A percentile compares a stretch with the other conserved stretches of the same genome.
phyloP scores from a whole-genome alignment of 2,797 vertebrate species.

The Zalophus californianus region DNA sequence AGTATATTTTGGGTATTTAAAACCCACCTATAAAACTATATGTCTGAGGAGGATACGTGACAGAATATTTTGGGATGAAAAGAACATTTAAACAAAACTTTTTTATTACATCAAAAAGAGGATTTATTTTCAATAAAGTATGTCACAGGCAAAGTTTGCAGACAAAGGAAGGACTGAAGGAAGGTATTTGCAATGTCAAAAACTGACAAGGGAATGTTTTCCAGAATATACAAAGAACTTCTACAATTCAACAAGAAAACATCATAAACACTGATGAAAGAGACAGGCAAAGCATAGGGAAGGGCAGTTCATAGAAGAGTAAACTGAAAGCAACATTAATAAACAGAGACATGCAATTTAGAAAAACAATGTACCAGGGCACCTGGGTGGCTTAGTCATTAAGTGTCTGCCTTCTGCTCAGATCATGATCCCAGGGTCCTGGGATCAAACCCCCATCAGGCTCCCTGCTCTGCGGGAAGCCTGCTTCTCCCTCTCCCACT shows the following conservation, averaged over 20 bases:
- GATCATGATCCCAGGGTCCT: too few relatives aligned
- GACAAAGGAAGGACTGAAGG: neutral
- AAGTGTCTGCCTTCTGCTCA: too few relatives aligned
- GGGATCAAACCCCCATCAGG: too few relatives aligned
- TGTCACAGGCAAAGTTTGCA: neutral
- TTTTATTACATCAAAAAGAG: neutral
- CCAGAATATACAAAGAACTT: neutral
- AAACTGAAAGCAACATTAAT: neutral
- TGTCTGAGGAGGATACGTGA: neutral
- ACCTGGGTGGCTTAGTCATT: too few relatives aligned
- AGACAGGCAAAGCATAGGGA: neutral
- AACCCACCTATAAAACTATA: neutral
- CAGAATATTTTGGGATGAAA: neutral
- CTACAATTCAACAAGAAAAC: neutral
- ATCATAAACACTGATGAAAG: neutral
- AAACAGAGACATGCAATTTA: neutral
- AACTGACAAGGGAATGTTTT: neutral
- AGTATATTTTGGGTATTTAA: neutral
- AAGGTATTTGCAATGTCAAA: slow-evolving; percentile 5
- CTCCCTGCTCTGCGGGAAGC: too few relatives aligned
- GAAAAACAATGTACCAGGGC: neutral
- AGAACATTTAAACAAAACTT: slow-evolving; percentile 24
- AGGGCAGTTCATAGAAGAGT: neutral
- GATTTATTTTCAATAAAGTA: slow-evolving; percentile 46
- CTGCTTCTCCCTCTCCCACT: too few relatives aligned